Base-by-base conservation (phyloP, 2,113 vertebrate species). In the zebrafish (Danio rerio) region DNA sequence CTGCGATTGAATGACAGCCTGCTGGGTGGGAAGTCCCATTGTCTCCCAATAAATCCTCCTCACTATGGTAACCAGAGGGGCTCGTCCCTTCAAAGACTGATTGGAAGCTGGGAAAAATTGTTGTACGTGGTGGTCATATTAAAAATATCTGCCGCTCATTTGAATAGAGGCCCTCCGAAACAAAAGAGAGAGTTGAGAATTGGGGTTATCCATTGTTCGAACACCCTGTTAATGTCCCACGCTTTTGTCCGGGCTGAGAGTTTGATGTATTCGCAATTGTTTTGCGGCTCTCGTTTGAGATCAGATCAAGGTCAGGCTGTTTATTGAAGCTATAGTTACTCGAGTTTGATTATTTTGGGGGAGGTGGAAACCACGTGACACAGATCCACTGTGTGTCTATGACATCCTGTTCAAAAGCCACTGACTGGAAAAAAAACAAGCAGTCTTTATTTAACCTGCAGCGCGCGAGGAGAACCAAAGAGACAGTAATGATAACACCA, bases 381-480 rank as follows among this genome's bases (percentile, higher is more conserved):
- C 81, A 78, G 73, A 69, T 70, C 63, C 20, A 69, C 53, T 71
- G 43, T 66, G 56, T 84, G 69, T 78, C 68, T 84, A 40, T 55
- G 74, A 81, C 77, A 81, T 86, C 82, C 83, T 87, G 83, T 87
- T 81, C 16, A 82, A 75, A 70, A 80, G 53, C 63, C 47, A 43
- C 71, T 49, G 68, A 80, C 45, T 59, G 70, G 61, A 83, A 76
- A 75, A 70, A 69, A 56, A 73, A 31, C 69, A 72, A 31, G 7
- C 31, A 62, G 61, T 12, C 56, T 82, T 86, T 81, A 80, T 49
- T 50, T 55, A 56, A 72, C 65, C 59, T n/a, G 11, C 47, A 20
- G 10, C 42, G 2, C 5, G 16, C n/a, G 5, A 69, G 65, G 65
- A 83, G 56, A 70, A 53, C 69, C n/a, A 68, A 65, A 80, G 21